Evolutionary conservation across 2,888 invertebrate species (phyloP), one percentile per base, ranked within the genome.

Genomic region (Cordilura impudica): DNA sequence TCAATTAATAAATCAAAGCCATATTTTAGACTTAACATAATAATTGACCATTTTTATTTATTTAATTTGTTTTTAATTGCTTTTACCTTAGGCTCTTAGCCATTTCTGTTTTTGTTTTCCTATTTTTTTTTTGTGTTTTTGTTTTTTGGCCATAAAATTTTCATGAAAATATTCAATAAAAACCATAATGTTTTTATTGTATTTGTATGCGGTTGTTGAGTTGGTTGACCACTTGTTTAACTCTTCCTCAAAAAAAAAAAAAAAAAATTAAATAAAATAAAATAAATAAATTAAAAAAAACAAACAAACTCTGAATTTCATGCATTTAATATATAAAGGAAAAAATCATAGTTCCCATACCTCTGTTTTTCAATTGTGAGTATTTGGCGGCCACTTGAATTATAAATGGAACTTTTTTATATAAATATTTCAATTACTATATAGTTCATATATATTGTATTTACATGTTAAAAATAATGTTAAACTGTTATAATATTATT

Each of bases 161-260:
- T n/a, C n/a, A n/a, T n/a, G n/a, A n/a, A n/a, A n/a, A n/a, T n/a
- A 84, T 84, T 49, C 69, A 56, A 81, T 35, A 74, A 23, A 58
- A 77, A 69, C 81, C 63, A 66, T 76, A 77, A 81, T 78, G 81
- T 82, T 82, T 79, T 77, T 82, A 73, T 77, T 80, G 78, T 80
- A 84, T 84, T 84, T 86, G 84, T 84, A 85, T 87, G 87, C 77
- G 88, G 88, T 87, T 83, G 85, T 83, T 84, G 84, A 87, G 87
- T 87, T 86, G 88, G 88, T 87, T 86, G 87, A 87, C 87, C 88
- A 87, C 88, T 87, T 76, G 75, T 75, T 79, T 72, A 79, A 79
- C 79, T 75, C 79, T 71, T 72, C n/a, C 79, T 72, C 75, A 66
- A 74, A 75, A 69, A 77, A 78, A 80, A 31, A 77, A 66, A 78